Percentiles rank a stretch among this genome's conserved stretches.
Evolutionary conservation across 2,888 invertebrate species (phyloP).

Genomic region (Drosophila anomelani): DNA sequence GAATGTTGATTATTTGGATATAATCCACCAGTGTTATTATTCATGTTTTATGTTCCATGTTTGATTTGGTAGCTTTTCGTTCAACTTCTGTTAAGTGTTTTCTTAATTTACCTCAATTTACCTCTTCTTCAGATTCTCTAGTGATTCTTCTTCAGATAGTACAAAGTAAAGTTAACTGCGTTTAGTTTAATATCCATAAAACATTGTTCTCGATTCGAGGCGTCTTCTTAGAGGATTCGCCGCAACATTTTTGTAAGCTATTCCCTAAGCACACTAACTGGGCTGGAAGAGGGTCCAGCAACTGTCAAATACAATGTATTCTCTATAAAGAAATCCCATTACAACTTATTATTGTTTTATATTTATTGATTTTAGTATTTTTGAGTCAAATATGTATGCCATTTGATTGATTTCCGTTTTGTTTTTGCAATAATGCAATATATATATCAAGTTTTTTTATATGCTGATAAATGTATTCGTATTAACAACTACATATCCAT

Average conservation of each 20-base stretch:
- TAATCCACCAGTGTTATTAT: slow-evolving; percentile 29
- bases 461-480: slow-evolving; percentile 59
- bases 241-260: slow-evolving; percentile 14
- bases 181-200: slow-evolving; percentile 31
- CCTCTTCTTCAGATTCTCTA: slow-evolving; percentile 21
- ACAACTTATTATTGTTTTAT: not conserved
- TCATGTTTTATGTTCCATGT: slow-evolving; percentile 51
- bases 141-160: slow-evolving; percentile 23
- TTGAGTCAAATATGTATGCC: slow-evolving; percentile 7
- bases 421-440: slow-evolving; percentile 58
- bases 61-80: slow-evolving; percentile 39
- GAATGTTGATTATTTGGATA: slow-evolving; percentile 44
- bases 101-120: slow-evolving; percentile 16
- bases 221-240: slow-evolving; percentile 27
- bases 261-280: slow-evolving; percentile 22
- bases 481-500: slow-evolving; percentile 43
- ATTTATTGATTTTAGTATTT: slow-evolving; percentile 4
- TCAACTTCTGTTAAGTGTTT: slow-evolving; percentile 55
- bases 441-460: slow-evolving; percentile 37
- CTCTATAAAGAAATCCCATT: slow-evolving; percentile 1
- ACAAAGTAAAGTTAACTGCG: slow-evolving; percentile 7
- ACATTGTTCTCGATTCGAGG: slow-evolving; percentile 5
- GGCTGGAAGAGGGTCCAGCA: slow-evolving; percentile 4
- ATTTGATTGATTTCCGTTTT: slow-evolving; percentile 27
- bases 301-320: slow-evolving; percentile 18